These are phyloP conservation scores for Drosophila niveifrons DNA, from an alignment of 2,888 invertebrate species.

Conservation along the genomic window DNA sequence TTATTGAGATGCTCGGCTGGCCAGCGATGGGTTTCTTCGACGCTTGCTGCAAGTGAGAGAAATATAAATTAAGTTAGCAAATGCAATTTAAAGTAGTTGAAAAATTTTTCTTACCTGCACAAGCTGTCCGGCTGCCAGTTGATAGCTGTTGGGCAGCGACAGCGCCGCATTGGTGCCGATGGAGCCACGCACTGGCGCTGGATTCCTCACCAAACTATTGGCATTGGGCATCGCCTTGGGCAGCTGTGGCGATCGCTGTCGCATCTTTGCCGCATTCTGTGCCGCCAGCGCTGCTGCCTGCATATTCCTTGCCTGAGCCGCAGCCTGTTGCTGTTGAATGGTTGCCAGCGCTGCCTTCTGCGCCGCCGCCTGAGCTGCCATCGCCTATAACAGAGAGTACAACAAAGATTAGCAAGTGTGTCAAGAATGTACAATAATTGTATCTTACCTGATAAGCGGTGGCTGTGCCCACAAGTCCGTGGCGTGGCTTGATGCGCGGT, in stretches of 20 bases:
- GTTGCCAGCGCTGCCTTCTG: slow-evolving; percentile 85
- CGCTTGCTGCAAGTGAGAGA: slow-evolving; percentile 51
- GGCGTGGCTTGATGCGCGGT: slow-evolving; percentile 87
- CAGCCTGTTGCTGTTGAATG: slow-evolving; percentile 84
- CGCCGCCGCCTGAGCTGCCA: slow-evolving; percentile 85
- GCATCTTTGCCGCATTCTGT: slow-evolving; percentile 83
- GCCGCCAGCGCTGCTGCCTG: slow-evolving; percentile 84
- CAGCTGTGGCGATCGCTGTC: slow-evolving; percentile 82
- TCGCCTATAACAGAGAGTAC: slow-evolving; percentile 74
- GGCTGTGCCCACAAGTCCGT: slow-evolving; percentile 85
- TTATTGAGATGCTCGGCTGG: slow-evolving; percentile 96
- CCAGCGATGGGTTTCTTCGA: slow-evolving; percentile 83
- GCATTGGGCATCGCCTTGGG: slow-evolving; percentile 73
- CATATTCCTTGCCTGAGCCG: slow-evolving; percentile 82
- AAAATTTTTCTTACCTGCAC: slow-evolving; percentile 80
- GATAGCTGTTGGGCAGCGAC: slow-evolving; percentile 84
- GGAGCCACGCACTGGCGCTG: slow-evolving; percentile 79
- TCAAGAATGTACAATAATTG: not conserved
- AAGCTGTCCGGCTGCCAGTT: slow-evolving; percentile 83
- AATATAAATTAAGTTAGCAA: not conserved
- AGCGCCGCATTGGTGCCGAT: slow-evolving; percentile 82
- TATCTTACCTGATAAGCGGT: slow-evolving; percentile 85
- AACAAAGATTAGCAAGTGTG: not conserved
- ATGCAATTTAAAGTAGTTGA: not conserved
- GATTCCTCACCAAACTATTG: slow-evolving; percentile 72